Percentiles rank a stretch among this genome's conserved stretches.
Evolutionary conservation across 2,797 vertebrate genomes (phyloP).

Genomic region (Ctenochaetus hawaiiensis): DNA sequence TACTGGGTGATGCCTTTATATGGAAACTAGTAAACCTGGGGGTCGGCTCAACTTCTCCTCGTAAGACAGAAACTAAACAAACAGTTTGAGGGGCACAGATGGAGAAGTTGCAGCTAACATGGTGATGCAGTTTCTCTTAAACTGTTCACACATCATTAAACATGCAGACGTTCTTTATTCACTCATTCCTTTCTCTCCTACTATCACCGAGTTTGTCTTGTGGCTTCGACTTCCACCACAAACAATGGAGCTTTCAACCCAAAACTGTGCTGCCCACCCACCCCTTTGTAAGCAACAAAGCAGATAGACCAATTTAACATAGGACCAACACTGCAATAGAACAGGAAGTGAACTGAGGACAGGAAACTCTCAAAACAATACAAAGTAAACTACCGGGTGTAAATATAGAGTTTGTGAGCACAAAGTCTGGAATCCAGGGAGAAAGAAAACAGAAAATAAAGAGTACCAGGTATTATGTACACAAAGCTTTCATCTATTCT

Average conservation of each 20-base stretch:
- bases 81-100: slow-evolving; percentile 32
- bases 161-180: background rate
- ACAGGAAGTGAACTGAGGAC: slow-evolving; percentile 77
- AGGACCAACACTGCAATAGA: slow-evolving; percentile 42
- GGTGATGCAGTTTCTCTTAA: slow-evolving; percentile 12
- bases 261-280: slow-evolving; percentile 20
- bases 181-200: slow-evolving; percentile 15
- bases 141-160: slow-evolving; percentile 8
- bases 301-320: slow-evolving; percentile 22
- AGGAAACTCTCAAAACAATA: slow-evolving; percentile 82
- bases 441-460: slow-evolving; percentile 14
- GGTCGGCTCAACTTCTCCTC: slow-evolving; percentile 55
- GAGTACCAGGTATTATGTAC: background rate
- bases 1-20: slow-evolving; percentile 84
- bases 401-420: slow-evolving; percentile 71
- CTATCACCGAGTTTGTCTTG: slow-evolving; percentile 21
- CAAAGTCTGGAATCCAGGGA: slow-evolving; percentile 28
- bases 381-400: slow-evolving; percentile 71
- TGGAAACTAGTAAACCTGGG: slow-evolving; percentile 75
- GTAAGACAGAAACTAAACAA: slow-evolving; percentile 65
- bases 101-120: slow-evolving; percentile 23
- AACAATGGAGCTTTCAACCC: slow-evolving; percentile 61
- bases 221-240: slow-evolving; percentile 13
- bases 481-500: slow-evolving; percentile 13
- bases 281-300: slow-evolving; percentile 10